Evolutionary conservation across 2,888 invertebrate genomes (phyloP).

Genomic region (Chaetogeoica ovagalla): DNA sequence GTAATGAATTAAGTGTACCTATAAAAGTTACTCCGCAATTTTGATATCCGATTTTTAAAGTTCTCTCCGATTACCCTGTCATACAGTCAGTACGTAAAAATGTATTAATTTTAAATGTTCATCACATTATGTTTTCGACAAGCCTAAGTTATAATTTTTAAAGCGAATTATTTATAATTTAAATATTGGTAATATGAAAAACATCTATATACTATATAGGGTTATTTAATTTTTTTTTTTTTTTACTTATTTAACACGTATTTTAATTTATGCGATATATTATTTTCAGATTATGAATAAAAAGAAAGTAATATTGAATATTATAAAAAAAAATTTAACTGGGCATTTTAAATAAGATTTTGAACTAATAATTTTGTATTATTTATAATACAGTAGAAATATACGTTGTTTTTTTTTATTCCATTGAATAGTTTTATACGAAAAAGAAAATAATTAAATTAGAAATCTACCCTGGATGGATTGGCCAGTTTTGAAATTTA

Average conservation of each 20-base stretch:
- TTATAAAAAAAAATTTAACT: not conserved
- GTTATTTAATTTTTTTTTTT: not conserved
- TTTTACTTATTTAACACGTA: constrained; percentile 3
- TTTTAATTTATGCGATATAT: not conserved
- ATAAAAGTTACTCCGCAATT: constrained; percentile 13
- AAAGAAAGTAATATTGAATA: constrained; percentile 10
- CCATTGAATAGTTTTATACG: not conserved
- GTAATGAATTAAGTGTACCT: not conserved
- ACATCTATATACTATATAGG: not conserved
- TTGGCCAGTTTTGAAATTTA: constrained; percentile 43
- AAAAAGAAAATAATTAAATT: constrained; percentile 8
- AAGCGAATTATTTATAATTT: constrained; percentile 1
- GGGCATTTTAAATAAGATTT: constrained; percentile 7
- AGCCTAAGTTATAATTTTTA: constrained; percentile 28
- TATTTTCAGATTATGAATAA: not conserved
- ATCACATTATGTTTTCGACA: constrained; percentile 43
- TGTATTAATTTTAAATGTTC: constrained; percentile 32
- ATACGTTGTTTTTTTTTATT: not conserved
- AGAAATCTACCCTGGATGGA: constrained; percentile 46
- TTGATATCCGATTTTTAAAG: constrained; percentile 40
- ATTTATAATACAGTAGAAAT: not conserved
- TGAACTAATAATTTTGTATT: not conserved
- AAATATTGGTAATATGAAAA: constrained; percentile 8
- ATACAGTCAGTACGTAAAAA: constrained; percentile 41
- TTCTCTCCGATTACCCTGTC: constrained; percentile 46